Evolutionary conservation across 2,888 invertebrate genomes (phyloP).

Genomic region (Drosophila paranaensis): DNA sequence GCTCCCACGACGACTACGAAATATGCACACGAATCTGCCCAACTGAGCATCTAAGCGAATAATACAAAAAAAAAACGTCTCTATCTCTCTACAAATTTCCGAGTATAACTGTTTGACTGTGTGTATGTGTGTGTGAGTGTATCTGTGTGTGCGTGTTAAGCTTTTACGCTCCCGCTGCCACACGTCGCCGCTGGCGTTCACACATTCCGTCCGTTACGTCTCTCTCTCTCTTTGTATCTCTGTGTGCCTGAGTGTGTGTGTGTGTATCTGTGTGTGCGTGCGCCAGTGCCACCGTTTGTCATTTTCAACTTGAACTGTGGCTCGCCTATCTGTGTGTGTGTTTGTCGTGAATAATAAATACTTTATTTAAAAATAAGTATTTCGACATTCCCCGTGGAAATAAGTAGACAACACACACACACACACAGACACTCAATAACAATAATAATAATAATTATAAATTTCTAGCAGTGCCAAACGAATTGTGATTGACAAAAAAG

Average conservation of each 20-base stretch:
- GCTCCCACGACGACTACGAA: slow-evolving; percentile 58
- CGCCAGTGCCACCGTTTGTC: slow-evolving; percentile 46
- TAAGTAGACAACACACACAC: slow-evolving; percentile 55
- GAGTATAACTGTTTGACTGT: slow-evolving; percentile 7
- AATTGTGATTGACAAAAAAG: slow-evolving; percentile 62
- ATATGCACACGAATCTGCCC: slow-evolving; percentile 56
- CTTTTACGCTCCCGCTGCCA: slow-evolving; percentile 51
- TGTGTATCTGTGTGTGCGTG: slow-evolving; percentile 23
- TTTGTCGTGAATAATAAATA: slow-evolving; percentile 38
- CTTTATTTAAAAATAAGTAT: slow-evolving; percentile 75
- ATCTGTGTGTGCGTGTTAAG: slow-evolving; percentile 45
- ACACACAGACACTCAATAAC: slow-evolving; percentile 14
- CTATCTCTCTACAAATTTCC: slow-evolving; percentile 33
- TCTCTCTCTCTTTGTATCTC: slow-evolving; percentile 14
- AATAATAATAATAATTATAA: slow-evolving; percentile 7
- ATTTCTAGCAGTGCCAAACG: slow-evolving; percentile 41
- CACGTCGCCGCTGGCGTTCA: slow-evolving; percentile 3
- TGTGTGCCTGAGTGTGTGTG: slow-evolving; percentile 19
- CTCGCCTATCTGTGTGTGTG: slow-evolving; percentile 19
- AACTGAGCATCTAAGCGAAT: slow-evolving; percentile 60
- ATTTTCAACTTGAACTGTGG: slow-evolving; percentile 74
- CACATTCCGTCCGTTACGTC: slow-evolving; percentile 19
- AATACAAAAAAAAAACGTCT: slow-evolving; percentile 25
- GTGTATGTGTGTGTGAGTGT: slow-evolving; percentile 14
- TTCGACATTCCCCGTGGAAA: slow-evolving; percentile 69